Evolutionary conservation across 2,113 vertebrate species (phyloP).

Genomic region (Stigmatopora nigra): DNA sequence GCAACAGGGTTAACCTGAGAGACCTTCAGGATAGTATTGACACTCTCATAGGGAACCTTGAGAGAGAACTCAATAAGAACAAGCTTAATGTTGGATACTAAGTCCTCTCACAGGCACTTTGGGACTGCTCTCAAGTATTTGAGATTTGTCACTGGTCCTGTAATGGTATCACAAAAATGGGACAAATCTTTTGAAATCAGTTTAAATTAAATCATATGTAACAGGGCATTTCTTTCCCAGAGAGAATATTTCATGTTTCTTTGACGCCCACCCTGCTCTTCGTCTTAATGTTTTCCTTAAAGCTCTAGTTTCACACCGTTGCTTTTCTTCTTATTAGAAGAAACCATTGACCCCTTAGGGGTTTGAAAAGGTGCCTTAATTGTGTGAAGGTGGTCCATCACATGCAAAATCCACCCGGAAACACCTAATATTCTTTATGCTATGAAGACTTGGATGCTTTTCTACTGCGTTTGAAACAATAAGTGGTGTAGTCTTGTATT

Average conservation of each 20-base stretch:
- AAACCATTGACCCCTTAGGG: conserved; percentile 67
- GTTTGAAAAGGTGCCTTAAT: conserved; percentile 72
- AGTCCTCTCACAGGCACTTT: conserved; percentile 30
- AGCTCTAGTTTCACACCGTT: conserved; percentile 43
- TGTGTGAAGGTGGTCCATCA: conserved; percentile 67
- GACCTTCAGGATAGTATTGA: conserved; percentile 98
- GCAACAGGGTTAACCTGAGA: conserved; percentile 82
- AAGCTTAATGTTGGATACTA: conserved; percentile 82
- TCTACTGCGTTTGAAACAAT: neutral
- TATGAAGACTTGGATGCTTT: conserved; percentile 2
- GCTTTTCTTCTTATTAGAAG: conserved; percentile 77
- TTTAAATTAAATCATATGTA: conserved; percentile 25
- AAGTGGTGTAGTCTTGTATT: neutral
- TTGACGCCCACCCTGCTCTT: conserved; percentile 27
- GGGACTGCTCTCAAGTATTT: neutral
- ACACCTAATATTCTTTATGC: conserved; percentile 21
- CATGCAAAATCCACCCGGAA: conserved; percentile 46
- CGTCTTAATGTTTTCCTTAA: conserved; percentile 31
- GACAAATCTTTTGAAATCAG: conserved; percentile 18
- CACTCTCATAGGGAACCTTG: conserved; percentile 91
- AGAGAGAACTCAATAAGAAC: conserved; percentile 94
- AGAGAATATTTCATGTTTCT: conserved; percentile 54
- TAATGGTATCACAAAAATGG: conserved; percentile 3
- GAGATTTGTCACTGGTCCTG: conserved; percentile 12
- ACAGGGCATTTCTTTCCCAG: conserved; percentile 45